These are phyloP conservation scores for Callimorpha dominula DNA, from an alignment of 2,888 invertebrate genomes.

Conservation along the genomic window DNA sequence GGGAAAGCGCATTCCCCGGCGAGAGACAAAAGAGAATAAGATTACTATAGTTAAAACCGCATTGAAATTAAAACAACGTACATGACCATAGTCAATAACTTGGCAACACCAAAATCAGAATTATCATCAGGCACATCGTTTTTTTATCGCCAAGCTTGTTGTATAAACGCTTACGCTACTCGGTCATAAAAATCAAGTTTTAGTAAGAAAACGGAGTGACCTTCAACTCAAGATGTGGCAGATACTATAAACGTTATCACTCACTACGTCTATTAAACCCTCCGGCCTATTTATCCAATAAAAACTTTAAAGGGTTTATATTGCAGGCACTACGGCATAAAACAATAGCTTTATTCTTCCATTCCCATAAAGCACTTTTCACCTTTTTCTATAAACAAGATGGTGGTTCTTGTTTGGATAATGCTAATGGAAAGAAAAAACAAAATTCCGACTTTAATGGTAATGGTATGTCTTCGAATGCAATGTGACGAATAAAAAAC, in stretches of 20 bases:
- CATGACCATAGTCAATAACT: too few species aligned
- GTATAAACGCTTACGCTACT: neutral
- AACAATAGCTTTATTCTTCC: slow-evolving; percentile 17
- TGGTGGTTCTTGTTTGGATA: neutral
- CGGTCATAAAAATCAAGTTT: neutral
- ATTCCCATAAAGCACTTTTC: slow-evolving; percentile 22
- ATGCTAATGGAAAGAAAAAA: too few species aligned
- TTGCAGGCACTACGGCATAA: slow-evolving; percentile 12
- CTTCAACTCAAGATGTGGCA: neutral
- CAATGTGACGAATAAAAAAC: too few species aligned
- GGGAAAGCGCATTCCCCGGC: too few species aligned
- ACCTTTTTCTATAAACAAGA: slow-evolving; percentile 22
- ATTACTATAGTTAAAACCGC: too few species aligned
- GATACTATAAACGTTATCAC: slow-evolving; percentile 14
- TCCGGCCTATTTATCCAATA: slow-evolving; percentile 11
- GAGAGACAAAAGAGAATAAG: too few species aligned
- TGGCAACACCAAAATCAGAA: too few species aligned
- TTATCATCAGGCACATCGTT: too few species aligned
- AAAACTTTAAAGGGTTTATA: slow-evolving; percentile 19
- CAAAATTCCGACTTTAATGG: too few species aligned
- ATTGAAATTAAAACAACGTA: too few species aligned
- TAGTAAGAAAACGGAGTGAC: neutral
- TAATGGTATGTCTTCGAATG: too few species aligned
- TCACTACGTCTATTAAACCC: slow-evolving; percentile 11
- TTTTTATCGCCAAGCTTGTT: too few species aligned